Conservation (phyloP, 2,888 invertebrate genomes). For the Macaria notata region DNA sequence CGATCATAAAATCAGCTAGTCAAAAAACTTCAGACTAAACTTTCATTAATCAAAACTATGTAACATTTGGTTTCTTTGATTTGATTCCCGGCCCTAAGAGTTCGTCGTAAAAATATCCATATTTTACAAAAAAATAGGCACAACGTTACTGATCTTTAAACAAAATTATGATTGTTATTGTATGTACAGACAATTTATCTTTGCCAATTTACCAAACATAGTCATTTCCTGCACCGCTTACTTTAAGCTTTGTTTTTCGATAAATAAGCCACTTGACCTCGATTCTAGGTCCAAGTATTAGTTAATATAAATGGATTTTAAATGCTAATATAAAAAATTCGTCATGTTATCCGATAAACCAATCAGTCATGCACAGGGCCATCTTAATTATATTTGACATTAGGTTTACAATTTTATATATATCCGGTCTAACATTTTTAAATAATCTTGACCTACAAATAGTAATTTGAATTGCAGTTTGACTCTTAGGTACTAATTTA, state of each 20-base stretch:
- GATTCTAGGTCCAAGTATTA: slow-evolving; percentile 26
- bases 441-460: slow-evolving; percentile 4
- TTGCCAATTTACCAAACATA: slow-evolving; percentile 1
- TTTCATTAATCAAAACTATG: too few species aligned
- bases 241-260: slow-evolving; percentile 1
- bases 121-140: background rate
- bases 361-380: slow-evolving; percentile 25
- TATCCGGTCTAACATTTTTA: slow-evolving; percentile 2
- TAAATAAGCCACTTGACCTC: slow-evolving; percentile 21
- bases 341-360: slow-evolving; percentile 16
- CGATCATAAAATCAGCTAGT: too few species aligned
- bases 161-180: too few species aligned
- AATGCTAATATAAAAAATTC: slow-evolving; percentile 20
- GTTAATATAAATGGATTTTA: slow-evolving; percentile 19
- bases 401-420: background rate
- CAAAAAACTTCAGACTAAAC: too few species aligned
- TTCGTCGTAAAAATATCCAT: background rate
- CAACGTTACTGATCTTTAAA: too few species aligned
- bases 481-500: too few species aligned
- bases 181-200: too few species aligned
- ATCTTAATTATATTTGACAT: slow-evolving; percentile 18
- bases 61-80: too few species aligned
- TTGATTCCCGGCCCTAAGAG: too few species aligned
- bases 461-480: too few species aligned
- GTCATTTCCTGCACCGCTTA: slow-evolving; percentile 1